Percentiles rank a stretch among this genome's conserved stretches.
Evolutionary conservation across 2,113 vertebrate species (phyloP).

Genomic region (Pyrgilauda ruficollis): DNA sequence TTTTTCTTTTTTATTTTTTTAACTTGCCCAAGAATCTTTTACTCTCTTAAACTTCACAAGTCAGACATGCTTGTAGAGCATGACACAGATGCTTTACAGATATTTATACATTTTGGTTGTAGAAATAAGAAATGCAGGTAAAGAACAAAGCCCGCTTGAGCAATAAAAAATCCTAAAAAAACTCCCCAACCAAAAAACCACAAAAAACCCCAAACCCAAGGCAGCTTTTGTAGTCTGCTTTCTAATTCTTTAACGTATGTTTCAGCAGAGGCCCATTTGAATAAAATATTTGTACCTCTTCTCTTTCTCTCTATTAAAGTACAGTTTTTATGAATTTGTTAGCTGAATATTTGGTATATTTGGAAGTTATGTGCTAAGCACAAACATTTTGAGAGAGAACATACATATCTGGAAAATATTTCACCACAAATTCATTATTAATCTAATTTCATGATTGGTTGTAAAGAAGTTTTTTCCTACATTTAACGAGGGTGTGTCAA

Average conservation of each 20-base stretch:
- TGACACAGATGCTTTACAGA: neutral
- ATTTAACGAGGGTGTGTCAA: neutral
- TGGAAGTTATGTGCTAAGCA: neutral
- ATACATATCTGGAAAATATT: neutral
- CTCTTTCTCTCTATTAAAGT: neutral
- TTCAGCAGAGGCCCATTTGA: neutral
- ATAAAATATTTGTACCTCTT: neutral
- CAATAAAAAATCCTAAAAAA: neutral
- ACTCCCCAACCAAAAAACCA: neutral
- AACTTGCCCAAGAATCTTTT: neutral
- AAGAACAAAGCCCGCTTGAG: neutral
- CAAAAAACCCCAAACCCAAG: neutral
- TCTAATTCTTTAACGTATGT: neutral
- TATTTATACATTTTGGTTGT: neutral
- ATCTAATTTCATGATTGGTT: neutral
- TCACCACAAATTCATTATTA: neutral
- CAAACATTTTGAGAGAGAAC: neutral
- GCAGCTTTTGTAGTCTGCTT: neutral
- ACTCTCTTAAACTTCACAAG: neutral
- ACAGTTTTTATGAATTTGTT: neutral
- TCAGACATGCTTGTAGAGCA: neutral
- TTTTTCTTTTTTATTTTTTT: neutral
- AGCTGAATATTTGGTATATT: neutral
- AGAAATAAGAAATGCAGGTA: neutral
- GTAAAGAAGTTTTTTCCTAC: neutral